Percentiles rank a stretch among this genome's conserved stretches.
Evolutionary conservation across 2,797 vertebrate genomes (phyloP).

Genomic region (Dromococcyx pavoninus): DNA sequence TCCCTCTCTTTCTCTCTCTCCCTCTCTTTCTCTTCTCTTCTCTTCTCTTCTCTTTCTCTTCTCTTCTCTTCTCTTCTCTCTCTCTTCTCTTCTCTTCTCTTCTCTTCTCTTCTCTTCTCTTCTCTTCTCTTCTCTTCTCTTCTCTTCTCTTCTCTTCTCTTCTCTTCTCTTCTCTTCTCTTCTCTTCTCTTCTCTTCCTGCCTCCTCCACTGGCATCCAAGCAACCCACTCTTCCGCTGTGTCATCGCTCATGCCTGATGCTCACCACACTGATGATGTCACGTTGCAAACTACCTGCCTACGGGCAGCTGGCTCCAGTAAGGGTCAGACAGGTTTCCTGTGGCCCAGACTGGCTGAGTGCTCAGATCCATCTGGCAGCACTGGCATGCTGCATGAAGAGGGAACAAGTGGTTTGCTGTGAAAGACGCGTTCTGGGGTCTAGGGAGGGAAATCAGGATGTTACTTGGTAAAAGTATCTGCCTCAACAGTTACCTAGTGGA

Average conservation of each 20-base stretch:
- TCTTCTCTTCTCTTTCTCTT: no score
- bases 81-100: no score
- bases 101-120: no score
- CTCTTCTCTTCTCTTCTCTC: no score
- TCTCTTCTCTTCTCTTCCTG: accelerated
- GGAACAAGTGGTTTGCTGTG: accelerated
- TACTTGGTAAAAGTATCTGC: not conserved
- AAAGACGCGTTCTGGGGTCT: no score
- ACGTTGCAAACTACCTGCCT: not conserved
- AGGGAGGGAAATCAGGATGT: not conserved
- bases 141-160: no score
- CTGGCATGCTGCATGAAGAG: accelerated
- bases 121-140: no score
- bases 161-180: no score
- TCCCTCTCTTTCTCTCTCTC: no score
- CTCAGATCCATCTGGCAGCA: accelerated
- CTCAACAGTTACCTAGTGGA: not conserved
- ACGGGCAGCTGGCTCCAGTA: not conserved
- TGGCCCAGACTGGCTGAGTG: not conserved
- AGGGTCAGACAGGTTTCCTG: not conserved
- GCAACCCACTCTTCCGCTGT: not conserved
- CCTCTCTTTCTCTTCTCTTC: no score
- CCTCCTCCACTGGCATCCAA: not conserved
- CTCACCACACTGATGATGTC: accelerated
- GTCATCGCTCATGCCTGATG: not conserved